These are phyloP conservation scores for Gobio gobio DNA, from an alignment of 2,113 vertebrate species.

Conservation along the genomic window DNA sequence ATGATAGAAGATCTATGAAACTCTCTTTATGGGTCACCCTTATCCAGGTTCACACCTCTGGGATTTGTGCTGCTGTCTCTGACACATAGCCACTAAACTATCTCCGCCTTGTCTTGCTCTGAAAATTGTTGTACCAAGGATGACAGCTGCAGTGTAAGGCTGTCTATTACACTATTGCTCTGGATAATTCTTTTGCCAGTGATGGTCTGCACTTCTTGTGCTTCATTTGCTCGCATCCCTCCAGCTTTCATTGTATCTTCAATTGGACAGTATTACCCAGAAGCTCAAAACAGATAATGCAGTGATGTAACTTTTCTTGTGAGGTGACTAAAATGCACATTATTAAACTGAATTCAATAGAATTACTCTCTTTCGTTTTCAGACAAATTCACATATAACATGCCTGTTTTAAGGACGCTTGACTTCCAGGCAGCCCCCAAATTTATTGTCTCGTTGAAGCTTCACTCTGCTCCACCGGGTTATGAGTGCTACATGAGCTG, in stretches of 20 bases:
- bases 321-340: background rate
- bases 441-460: constrained; percentile 79
- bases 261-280: background rate
- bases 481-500: constrained; percentile 89
- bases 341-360: background rate
- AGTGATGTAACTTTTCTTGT: background rate
- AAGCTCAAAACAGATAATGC: background rate
- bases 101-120: background rate
- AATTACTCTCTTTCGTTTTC: constrained; percentile 48
- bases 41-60: constrained; percentile 30
- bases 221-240: background rate
- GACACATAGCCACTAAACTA: background rate
- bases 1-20: constrained; percentile 26
- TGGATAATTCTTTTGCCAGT: background rate
- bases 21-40: constrained; percentile 27
- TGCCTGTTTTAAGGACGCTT: constrained; percentile 63
- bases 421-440: constrained; percentile 76
- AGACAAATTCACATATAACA: constrained; percentile 72
- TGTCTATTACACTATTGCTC: background rate
- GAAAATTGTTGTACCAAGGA: constrained; percentile 2
- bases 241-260: background rate
- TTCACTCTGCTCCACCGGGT: constrained; percentile 78
- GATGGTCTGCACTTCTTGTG: background rate
- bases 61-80: constrained; percentile 9
- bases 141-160: background rate